Percentiles rank a stretch among this genome's conserved stretches.
These are phyloP conservation scores for Cynopterus brachyotis DNA, from an alignment of 2,113 vertebrate genomes.

Conservation along the genomic window DNA sequence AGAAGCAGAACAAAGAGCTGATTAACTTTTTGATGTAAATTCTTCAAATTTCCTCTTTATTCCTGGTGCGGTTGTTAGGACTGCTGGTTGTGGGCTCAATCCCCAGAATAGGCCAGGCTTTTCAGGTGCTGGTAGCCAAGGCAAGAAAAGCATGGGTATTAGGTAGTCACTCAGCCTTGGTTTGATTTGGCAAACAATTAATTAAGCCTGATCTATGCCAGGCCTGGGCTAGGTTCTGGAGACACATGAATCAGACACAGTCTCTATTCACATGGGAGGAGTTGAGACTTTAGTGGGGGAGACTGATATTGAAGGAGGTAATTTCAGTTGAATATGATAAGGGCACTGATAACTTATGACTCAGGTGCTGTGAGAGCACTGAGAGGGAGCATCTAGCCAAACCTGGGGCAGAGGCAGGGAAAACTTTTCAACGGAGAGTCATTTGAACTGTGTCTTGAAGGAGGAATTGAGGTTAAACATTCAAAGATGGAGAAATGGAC, in stretches of 20 bases:
- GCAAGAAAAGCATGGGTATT: neutral
- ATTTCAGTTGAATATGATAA: conserved; percentile 5
- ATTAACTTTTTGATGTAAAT: too few relatives aligned
- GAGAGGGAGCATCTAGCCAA: neutral
- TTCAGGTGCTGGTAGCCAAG: neutral
- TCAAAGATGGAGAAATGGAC: neutral
- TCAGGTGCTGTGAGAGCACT: neutral
- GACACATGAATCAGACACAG: neutral
- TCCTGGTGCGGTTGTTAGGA: neutral
- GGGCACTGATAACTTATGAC: neutral
- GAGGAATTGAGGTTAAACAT: neutral
- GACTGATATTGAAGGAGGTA: neutral
- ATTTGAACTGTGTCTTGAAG: conserved; percentile 6
- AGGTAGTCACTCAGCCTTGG: neutral
- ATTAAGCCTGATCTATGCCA: neutral
- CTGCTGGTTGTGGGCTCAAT: neutral
- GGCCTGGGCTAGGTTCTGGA: neutral
- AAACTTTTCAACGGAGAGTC: neutral
- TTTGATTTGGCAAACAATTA: conserved; percentile 15
- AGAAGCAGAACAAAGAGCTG: too few relatives aligned
- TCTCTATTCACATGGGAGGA: neutral
- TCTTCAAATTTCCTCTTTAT: too few relatives aligned
- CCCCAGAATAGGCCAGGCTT: neutral
- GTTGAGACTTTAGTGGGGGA: neutral
- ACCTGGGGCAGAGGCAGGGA: neutral